phyloP scores from a whole-genome alignment of 2,113 vertebrate species.

The Phocoena phocoena region DNA sequence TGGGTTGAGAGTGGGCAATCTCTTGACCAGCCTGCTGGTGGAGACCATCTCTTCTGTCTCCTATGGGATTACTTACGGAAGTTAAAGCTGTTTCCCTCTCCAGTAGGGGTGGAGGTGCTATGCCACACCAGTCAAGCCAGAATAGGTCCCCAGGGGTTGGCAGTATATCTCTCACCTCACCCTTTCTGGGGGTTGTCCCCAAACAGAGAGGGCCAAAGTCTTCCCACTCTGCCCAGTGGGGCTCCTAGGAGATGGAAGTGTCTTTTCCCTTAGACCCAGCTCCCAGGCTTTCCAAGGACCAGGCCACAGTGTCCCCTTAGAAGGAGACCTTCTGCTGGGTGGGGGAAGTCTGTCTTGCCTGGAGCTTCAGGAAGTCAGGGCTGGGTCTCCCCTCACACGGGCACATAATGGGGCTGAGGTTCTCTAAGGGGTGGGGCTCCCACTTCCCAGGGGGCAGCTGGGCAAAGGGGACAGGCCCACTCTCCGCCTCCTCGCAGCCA shows the following conservation, averaged over 20 bases:
- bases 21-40: not conserved
- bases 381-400: not conserved
- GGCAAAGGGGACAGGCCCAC: constrained; percentile 56
- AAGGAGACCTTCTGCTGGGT: not conserved
- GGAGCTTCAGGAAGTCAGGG: not conserved
- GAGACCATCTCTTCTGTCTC: not conserved
- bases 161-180: not conserved
- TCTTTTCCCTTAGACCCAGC: not conserved
- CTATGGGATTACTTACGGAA: not conserved
- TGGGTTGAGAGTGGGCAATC: not conserved
- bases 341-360: not conserved
- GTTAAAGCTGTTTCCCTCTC: not conserved
- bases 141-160: not conserved
- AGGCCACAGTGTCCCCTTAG: not conserved
- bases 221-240: not conserved
- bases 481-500: constrained; percentile 85
- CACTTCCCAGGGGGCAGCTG: not conserved
- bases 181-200: not conserved
- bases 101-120: not conserved
- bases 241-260: not conserved
- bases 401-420: not conserved
- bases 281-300: not conserved
- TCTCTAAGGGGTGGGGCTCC: not conserved
- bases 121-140: not conserved
- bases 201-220: not conserved